phyloP scores from a whole-genome alignment of 2,797 vertebrate genomes.

The Lagorchestes hirsutus region DNA sequence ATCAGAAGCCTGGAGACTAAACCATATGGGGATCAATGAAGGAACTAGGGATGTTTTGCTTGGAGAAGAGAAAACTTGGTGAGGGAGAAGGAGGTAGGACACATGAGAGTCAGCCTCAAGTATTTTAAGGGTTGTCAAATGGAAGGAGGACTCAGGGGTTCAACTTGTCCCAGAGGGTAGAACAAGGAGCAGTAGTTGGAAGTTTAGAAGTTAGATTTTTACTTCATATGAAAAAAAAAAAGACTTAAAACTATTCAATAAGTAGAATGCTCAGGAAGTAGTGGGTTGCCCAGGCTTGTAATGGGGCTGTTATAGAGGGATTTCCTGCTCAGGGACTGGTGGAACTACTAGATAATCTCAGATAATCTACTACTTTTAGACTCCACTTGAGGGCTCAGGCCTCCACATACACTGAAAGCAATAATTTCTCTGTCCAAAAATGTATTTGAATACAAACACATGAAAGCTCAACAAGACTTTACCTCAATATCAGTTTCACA shows the following conservation, averaged over 20 bases:
- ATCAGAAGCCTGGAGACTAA: background rate
- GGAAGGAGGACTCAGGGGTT: background rate
- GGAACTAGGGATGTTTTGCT: background rate
- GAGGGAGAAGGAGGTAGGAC: background rate
- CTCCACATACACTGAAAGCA: background rate
- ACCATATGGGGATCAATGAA: background rate
- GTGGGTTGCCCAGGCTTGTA: background rate
- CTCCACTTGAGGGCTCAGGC: background rate
- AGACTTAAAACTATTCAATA: background rate
- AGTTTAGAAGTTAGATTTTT: background rate
- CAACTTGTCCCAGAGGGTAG: background rate
- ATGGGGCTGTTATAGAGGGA: background rate
- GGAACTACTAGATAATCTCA: background rate
- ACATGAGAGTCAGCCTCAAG: background rate
- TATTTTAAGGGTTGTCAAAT: background rate
- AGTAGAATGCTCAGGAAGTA: background rate
- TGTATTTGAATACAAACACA: background rate
- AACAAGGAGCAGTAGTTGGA: background rate
- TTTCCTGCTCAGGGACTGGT: background rate
- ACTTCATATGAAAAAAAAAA: background rate
- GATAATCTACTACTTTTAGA: background rate
- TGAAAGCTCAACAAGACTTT: background rate
- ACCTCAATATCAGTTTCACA: background rate
- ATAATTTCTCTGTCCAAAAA: background rate
- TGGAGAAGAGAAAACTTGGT: background rate